Conservation (phyloP, 92 coral and sea anemone genomes). For the Umimayanthus kanabou region DNA sequence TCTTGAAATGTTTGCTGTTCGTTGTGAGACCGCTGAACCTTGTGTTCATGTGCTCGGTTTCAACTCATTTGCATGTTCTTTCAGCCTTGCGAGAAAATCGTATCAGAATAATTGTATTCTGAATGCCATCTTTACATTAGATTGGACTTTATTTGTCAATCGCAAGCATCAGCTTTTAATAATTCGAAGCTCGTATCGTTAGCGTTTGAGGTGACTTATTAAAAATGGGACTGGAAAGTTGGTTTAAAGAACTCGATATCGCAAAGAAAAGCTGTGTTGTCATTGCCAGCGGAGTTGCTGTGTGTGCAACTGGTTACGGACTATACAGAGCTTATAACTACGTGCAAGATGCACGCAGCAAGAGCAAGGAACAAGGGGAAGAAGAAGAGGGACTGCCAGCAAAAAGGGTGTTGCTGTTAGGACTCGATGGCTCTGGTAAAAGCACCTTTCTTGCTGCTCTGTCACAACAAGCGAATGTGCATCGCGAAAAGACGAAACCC, state of each 20-base stretch:
- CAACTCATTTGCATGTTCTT: not conserved
- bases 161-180: not conserved
- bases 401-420: slow-evolving; percentile 81
- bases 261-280: slow-evolving; percentile 70
- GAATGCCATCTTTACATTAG: not conserved
- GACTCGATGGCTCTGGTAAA: slow-evolving; percentile 86
- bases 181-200: not conserved
- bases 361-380: slow-evolving; percentile 53
- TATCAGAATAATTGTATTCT: not conserved
- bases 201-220: not conserved
- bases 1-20: slow-evolving; percentile 2
- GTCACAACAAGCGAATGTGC: slow-evolving; percentile 67
- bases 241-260: slow-evolving; percentile 79
- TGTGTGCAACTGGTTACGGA: slow-evolving; percentile 72
- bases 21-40: slow-evolving; percentile 31
- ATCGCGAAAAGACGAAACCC: slow-evolving; percentile 67
- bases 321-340: slow-evolving; percentile 60
- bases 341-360: slow-evolving; percentile 25
- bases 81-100: no score
- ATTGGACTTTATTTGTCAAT: not conserved
- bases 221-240: slow-evolving; percentile 72
- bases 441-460: slow-evolving; percentile 87
- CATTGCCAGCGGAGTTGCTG: slow-evolving; percentile 63
- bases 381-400: slow-evolving; percentile 55
- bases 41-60: not conserved